Evolutionary conservation across 1,140 invertebrate genomes (phyloP), one percentile per base, ranked within the genome.

Genomic region (Apis florea): DNA sequence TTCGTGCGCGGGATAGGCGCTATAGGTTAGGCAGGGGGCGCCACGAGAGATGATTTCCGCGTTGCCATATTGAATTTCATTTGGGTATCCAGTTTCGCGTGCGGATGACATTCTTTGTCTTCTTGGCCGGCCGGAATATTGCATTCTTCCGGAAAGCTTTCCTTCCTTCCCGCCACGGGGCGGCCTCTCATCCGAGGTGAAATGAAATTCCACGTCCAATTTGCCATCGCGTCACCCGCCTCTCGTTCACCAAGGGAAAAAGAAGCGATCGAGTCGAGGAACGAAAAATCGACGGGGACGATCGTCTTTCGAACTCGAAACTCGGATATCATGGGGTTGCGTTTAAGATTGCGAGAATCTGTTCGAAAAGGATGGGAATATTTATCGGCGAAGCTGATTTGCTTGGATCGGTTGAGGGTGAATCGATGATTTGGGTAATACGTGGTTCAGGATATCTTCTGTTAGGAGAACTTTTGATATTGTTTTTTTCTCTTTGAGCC

Each of bases 191-290:
- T 88, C 88, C 82, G 76, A 47, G 53, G 82, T 86, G 82, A 89
- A 89, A 89, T 89, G 88, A 89, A 89, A 89, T 89, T 89, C 88
- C 88, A 88, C 86, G 83, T 88, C 86, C 87, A 89, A 89, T 89
- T 89, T 89, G 88, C 87, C 79, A 89, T 82, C 82, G 84, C 54
- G 12, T 24, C 49, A 0, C 2, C 26, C 15, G 13, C 24, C 24
- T 1, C 61, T 17, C 61, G 15, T 15, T 8, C 53, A 79, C 79
- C 77, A 66, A 72, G 56, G 75, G 79, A 75, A 77, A 80, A 77
- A 66, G 49, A 54, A 77, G 13, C 56, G 66, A 21, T 13, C 13
- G 59, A 69, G 73, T 53, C 47, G 61, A 24, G 24, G 11, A 47
- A 53, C 70, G 31, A 49, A 49, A 47, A 49, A 15, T 40, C 31